These are phyloP conservation scores for Drosophila setosimentum DNA, from an alignment of 2,888 invertebrate genomes.

Conservation along the genomic window DNA sequence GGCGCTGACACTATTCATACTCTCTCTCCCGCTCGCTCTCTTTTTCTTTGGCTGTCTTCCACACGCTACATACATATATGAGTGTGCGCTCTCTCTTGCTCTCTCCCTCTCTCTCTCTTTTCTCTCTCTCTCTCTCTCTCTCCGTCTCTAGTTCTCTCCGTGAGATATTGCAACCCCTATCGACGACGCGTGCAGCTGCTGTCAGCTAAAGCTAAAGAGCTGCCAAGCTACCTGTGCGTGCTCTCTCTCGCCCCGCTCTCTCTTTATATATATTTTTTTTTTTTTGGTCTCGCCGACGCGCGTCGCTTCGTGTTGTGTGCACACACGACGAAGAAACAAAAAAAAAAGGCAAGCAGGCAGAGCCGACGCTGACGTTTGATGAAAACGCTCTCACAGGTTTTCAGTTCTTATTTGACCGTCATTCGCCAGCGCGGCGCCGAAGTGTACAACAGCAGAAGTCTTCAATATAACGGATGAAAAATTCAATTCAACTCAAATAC, in stretches of 20 bases:
- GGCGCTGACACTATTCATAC: neutral
- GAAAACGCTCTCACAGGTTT: conserved; percentile 68
- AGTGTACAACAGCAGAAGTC: conserved; percentile 74
- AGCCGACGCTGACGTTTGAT: conserved; percentile 44
- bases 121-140: neutral
- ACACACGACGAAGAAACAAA: conserved; percentile 35
- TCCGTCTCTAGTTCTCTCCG: too few species aligned
- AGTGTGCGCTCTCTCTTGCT: neutral
- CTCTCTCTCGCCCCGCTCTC: conserved; percentile 1
- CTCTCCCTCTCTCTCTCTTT: neutral
- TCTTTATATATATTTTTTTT: conserved; percentile 28
- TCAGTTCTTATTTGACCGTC: conserved; percentile 79
- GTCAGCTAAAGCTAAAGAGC: neutral
- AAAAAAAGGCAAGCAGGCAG: conserved; percentile 7
- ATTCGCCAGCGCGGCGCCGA: conserved; percentile 78
- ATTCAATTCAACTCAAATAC: conserved; percentile 33
- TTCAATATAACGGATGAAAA: conserved; percentile 62
- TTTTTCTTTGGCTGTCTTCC: conserved; percentile 25
- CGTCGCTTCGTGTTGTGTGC: conserved; percentile 32
- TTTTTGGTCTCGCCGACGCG: conserved; percentile 21
- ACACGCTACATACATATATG: conserved; percentile 2
- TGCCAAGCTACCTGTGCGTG: conserved; percentile 31
- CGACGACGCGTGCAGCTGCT: conserved; percentile 11
- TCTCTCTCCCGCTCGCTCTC: conserved; percentile 2
- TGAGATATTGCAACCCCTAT: conserved; percentile 9